Base-by-base conservation (phyloP, 2,797 vertebrate genomes). In the Emydoidea blandingii region DNA sequence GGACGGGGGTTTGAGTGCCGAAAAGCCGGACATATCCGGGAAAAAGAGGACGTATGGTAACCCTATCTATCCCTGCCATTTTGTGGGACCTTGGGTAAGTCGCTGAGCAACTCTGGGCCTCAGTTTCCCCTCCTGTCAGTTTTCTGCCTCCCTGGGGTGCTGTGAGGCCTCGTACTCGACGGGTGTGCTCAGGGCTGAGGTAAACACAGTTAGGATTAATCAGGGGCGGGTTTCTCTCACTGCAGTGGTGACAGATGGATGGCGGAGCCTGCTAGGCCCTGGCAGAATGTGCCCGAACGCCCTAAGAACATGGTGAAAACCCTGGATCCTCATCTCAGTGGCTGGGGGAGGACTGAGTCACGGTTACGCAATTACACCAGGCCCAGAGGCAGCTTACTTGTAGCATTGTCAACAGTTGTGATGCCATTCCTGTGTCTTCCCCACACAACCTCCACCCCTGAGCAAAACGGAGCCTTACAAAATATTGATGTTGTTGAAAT, bases 91-190 rank as follows among this genome's bases (percentile, higher is more conserved):
- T 44, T 62, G 0, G 0, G 81, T 81, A 95, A 85, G 41, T 53
- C 14, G 29, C 37, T 87, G 76, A 79, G 29, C 34, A 11, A 21
- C 21, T 72, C 37, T 27, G 21, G 21, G 72, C 41, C 41, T 44
- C 72, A 41, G 21, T 74, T 44, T 44, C 41, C 41, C 41, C 41
- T 41, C 41, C 6, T 74, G 23, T 44, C 72, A 44, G 72, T 14
- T 34, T 4, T 65, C 16, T n/a, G 62, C 62, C 16, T 52, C 78
- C 18, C 2, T 87, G 57, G 72, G 41, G 3, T 57, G 34, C 52
- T 41, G 50, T 25, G 27, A 19, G 44, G 53, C 56, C 34, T n/a
- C 34, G 2, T n/a, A 34, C 34, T n/a, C 2, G 1, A 7, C 1
- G 16, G 34, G 18, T 65, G 62, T n/a, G 62, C 37, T 0, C 2